Evolutionary conservation across 2,113 vertebrate genomes (phyloP).

Genomic region (Chaetops frenatus): DNA sequence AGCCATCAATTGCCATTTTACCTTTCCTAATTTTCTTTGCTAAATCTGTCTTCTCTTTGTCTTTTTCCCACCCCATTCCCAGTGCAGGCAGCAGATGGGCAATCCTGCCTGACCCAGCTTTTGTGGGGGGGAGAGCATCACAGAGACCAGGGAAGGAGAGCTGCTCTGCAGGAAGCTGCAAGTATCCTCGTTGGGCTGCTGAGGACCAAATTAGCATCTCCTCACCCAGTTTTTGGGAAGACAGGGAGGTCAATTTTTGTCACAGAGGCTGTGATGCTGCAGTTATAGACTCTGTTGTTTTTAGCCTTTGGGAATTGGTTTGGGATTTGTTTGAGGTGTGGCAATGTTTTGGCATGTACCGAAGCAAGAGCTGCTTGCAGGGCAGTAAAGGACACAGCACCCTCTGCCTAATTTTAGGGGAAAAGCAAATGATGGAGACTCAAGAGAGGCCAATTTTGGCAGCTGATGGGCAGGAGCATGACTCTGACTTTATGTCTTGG

Average conservation of each 20-base stretch:
- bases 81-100: not conserved
- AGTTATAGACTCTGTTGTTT: not conserved
- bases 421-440: not conserved
- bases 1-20: not conserved
- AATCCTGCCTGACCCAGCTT: not conserved
- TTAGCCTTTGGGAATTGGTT: not conserved
- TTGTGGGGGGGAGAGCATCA: accelerated
- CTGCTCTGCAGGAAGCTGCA: not conserved
- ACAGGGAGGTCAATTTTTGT: not conserved
- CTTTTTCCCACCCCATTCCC: not conserved
- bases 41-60: not conserved
- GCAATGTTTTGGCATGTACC: not conserved
- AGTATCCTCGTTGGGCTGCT: accelerated
- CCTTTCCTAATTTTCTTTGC: not conserved
- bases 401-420: not conserved
- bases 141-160: accelerated
- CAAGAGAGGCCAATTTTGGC: not conserved
- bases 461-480: not conserved
- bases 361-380: not conserved
- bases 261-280: not conserved
- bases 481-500: not conserved
- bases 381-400: not conserved
- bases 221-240: not conserved
- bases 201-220: not conserved
- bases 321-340: not conserved